Percentiles rank a stretch among this genome's conserved stretches.
Conservation (phyloP, 1,140 invertebrate species). For the Thaumetopoea pityocampa region DNA sequence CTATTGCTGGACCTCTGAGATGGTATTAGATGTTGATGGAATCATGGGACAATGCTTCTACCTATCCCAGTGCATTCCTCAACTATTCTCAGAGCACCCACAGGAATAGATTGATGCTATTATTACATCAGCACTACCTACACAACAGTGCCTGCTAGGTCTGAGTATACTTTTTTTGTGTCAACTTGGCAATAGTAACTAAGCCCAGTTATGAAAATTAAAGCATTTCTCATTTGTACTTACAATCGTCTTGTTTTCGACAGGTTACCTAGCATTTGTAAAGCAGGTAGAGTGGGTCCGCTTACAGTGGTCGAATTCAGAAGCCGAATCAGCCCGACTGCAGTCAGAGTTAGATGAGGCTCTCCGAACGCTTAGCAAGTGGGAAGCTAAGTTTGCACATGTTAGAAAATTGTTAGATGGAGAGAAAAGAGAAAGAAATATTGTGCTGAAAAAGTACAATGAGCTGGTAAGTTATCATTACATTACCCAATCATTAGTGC, state of each 20-base stretch:
- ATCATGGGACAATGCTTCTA: no score
- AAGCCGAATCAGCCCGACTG: constrained; percentile 81
- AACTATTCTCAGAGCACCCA: no score
- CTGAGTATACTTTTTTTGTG: no score
- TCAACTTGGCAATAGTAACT: no score
- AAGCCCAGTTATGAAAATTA: no score
- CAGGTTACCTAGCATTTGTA: constrained; percentile 84
- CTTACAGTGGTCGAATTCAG: constrained; percentile 80
- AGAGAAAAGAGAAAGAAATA: constrained; percentile 82
- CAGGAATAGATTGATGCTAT: no score
- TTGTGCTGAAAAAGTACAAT: constrained; percentile 65
- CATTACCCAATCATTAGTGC: not conserved
- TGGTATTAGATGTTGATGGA: no score
- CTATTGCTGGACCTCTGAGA: no score
- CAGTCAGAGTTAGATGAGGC: constrained; percentile 81
- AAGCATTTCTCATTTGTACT: not conserved
- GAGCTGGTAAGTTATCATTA: constrained; percentile 42
- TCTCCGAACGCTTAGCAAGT: constrained; percentile 79
- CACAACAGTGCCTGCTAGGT: no score
- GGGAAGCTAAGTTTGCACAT: constrained; percentile 86
- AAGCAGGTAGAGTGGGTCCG: constrained; percentile 83
- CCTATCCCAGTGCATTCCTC: no score
- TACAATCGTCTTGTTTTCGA: constrained; percentile 19
- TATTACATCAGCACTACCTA: no score
- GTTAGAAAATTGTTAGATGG: constrained; percentile 86